phyloP scores from a whole-genome alignment of 2,888 invertebrate genomes.

The Toxonevra muliebris region DNA sequence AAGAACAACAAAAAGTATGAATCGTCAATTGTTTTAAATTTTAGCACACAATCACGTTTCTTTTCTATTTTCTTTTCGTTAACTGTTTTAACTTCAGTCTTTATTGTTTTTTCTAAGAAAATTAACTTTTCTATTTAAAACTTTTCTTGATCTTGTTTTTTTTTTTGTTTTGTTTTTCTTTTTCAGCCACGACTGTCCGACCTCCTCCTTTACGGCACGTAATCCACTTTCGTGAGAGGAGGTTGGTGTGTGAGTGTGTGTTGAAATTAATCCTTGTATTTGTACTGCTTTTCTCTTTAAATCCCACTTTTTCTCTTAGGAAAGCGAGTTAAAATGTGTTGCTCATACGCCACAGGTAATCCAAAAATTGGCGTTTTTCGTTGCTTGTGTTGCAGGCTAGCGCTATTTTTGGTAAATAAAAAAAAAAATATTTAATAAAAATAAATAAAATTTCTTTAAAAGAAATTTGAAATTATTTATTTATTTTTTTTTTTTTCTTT shows the following conservation, averaged over 20 bases:
- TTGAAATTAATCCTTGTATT: neutral
- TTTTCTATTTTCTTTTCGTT: neutral
- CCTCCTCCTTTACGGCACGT: constrained; percentile 18
- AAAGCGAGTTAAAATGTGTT: constrained; percentile 14
- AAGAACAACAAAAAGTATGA: no score
- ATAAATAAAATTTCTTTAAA: neutral
- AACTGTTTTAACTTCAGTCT: constrained; percentile 19
- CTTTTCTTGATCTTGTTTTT: neutral
- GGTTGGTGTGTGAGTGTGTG: constrained; percentile 27
- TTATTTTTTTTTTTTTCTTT: constrained; percentile 4
- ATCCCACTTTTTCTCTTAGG: neutral
- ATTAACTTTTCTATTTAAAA: neutral
- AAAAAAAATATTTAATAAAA: no score
- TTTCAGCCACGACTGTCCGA: constrained; percentile 25
- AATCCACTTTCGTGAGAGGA: constrained; percentile 9
- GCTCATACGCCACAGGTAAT: constrained; percentile 25
- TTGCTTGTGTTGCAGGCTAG: neutral
- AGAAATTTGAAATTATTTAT: constrained; percentile 1
- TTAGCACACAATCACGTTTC: neutral
- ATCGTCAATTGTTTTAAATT: no score
- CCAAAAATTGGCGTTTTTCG: neutral
- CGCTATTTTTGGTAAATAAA: neutral
- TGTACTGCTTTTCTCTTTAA: neutral
- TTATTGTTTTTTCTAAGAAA: neutral
- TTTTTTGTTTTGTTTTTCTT: neutral